These are phyloP conservation scores for Ips typographus DNA, from an alignment of 1,140 invertebrate genomes.

Conservation along the genomic window DNA sequence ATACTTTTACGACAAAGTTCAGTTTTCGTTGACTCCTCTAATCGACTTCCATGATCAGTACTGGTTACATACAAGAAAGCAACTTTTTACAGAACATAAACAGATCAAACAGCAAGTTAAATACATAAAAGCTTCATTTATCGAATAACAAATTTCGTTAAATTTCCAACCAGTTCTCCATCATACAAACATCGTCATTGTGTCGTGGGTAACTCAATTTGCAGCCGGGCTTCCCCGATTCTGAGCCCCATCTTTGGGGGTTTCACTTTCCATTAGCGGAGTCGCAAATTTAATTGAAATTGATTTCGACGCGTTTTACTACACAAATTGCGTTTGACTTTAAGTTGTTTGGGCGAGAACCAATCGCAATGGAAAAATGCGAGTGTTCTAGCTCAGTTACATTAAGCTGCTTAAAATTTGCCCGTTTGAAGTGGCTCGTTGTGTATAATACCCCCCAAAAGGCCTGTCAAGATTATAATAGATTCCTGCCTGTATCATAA, in stretches of 20 bases:
- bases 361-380: background rate
- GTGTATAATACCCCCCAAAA: slow-evolving; percentile 36
- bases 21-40: too few species aligned
- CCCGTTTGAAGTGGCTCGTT: slow-evolving; percentile 36
- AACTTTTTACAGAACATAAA: too few species aligned
- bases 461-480: slow-evolving; percentile 36
- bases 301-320: slow-evolving; percentile 21
- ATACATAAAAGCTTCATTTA: too few species aligned
- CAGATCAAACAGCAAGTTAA: too few species aligned
- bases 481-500: slow-evolving; percentile 45
- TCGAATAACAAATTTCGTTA: too few species aligned
- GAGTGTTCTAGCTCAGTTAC: background rate
- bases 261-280: slow-evolving; percentile 37
- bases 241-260: slow-evolving; percentile 34
- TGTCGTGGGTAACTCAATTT: slow-evolving; percentile 38
- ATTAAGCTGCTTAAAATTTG: slow-evolving; percentile 6
- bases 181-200: slow-evolving; percentile 34
- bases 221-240: slow-evolving; percentile 31
- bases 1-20: too few species aligned
- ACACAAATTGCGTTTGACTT: slow-evolving; percentile 21
- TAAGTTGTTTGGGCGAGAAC: slow-evolving; percentile 19
- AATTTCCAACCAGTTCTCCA: too few species aligned
- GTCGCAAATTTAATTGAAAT: slow-evolving; percentile 27
- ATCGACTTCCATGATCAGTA: too few species aligned
- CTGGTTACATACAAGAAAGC: too few species aligned